A percentile compares a stretch with the other conserved stretches of the same genome.
These are phyloP conservation scores for Corythaeola cristata DNA, from an alignment of 2,113 vertebrate genomes.

Conservation along the genomic window DNA sequence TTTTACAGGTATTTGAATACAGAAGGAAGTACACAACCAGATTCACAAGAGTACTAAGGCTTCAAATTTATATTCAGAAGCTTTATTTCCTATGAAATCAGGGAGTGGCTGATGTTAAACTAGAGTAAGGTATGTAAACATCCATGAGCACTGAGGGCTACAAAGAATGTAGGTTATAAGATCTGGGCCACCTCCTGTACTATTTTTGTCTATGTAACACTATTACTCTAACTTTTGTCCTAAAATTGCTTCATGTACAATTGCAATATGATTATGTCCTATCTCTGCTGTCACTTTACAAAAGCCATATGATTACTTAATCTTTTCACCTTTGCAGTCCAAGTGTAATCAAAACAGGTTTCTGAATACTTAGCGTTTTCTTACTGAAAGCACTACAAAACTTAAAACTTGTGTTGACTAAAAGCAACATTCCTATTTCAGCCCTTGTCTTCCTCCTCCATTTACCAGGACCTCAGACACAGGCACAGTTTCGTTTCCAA, in stretches of 20 bases:
- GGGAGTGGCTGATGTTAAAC: neutral
- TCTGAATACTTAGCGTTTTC: neutral
- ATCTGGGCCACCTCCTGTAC: neutral
- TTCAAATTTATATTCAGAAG: neutral
- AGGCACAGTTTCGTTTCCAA: neutral
- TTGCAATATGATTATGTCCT: neutral
- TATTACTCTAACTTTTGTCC: neutral
- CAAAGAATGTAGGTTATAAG: neutral
- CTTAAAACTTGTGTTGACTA: neutral
- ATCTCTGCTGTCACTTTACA: neutral
- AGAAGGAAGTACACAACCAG: neutral
- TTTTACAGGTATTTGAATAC: neutral
- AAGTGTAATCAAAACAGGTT: neutral
- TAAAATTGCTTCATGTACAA: neutral
- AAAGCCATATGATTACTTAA: neutral
- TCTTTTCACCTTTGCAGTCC: neutral
- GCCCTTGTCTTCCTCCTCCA: accelerated
- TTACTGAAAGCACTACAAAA: neutral
- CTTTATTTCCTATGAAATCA: neutral
- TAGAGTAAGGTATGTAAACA: neutral
- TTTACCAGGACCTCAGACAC: neutral
- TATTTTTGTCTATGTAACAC: neutral
- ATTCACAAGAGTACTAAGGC: neutral
- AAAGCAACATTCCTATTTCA: neutral
- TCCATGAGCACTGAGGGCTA: neutral